These are phyloP conservation scores for Lepidurus apus DNA, from an alignment of 1,140 invertebrate species.

Conservation along the genomic window DNA sequence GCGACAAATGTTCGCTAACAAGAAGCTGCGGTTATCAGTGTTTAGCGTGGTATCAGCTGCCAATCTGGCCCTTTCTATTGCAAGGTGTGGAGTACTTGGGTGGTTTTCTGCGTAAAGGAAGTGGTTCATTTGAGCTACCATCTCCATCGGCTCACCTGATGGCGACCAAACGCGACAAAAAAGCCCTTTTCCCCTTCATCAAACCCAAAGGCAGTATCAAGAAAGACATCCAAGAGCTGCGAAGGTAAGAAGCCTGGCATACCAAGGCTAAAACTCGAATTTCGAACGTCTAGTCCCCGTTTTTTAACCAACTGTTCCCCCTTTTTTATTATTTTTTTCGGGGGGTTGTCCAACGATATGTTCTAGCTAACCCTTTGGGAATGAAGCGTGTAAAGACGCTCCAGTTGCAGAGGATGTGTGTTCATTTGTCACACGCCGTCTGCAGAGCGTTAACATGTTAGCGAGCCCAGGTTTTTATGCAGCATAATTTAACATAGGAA, in stretches of 20 bases:
- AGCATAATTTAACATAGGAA: neutral
- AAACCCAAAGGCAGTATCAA: constrained; percentile 35
- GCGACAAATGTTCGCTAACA: neutral
- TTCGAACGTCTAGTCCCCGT: neutral
- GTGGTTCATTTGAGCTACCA: constrained; percentile 5
- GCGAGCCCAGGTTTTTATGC: too few relatives aligned
- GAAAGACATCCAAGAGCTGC: constrained; percentile 31
- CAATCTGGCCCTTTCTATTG: neutral
- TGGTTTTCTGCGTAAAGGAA: neutral
- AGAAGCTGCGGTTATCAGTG: constrained; percentile 18
- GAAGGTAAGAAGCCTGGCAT: constrained; percentile 22
- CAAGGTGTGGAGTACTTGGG: constrained; percentile 2
- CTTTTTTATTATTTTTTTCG: too few relatives aligned
- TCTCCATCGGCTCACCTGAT: constrained; percentile 21
- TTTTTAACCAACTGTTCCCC: too few relatives aligned
- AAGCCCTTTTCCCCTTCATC: constrained; percentile 34
- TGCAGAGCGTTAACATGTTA: too few relatives aligned
- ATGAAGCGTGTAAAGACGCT: too few relatives aligned
- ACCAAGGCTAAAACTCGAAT: neutral
- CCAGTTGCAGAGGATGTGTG: too few relatives aligned
- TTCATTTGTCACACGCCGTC: too few relatives aligned
- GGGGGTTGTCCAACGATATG: too few relatives aligned
- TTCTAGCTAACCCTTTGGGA: too few relatives aligned
- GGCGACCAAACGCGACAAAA: constrained; percentile 34
- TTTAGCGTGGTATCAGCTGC: neutral